phyloP scores from a whole-genome alignment of 2,797 vertebrate species.

The Synaphobranchus kaupii region DNA sequence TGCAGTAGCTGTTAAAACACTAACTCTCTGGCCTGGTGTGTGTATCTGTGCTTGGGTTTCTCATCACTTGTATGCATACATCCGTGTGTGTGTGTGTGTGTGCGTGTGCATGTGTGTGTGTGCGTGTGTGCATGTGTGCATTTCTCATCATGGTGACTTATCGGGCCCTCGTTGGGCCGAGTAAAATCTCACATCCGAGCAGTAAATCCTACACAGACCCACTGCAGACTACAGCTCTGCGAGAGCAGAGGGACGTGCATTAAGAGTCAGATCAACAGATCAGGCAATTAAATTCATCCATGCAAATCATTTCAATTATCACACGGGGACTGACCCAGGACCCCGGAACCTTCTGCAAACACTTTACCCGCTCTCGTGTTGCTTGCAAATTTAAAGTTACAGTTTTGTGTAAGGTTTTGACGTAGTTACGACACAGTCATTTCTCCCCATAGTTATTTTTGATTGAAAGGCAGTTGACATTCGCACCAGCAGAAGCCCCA shows the following conservation, averaged over 20 bases:
- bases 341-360: conserved; percentile 48
- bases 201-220: conserved; percentile 49
- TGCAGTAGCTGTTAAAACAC: too few relatives aligned
- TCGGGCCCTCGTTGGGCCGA: conserved; percentile 45
- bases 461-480: conserved; percentile 11
- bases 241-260: conserved; percentile 39
- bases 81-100: conserved; percentile 29
- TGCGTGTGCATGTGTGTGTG: conserved; percentile 33
- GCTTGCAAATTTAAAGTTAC: not conserved
- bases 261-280: conserved; percentile 62
- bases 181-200: conserved; percentile 51
- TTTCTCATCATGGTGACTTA: conserved; percentile 50
- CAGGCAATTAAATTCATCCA: conserved; percentile 75
- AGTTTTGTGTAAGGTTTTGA: not conserved
- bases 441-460: not conserved
- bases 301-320: conserved; percentile 76
- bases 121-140: conserved; percentile 27
- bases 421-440: not conserved
- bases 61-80: not conserved
- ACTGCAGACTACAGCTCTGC: conserved; percentile 27
- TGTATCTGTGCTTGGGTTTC: not conserved
- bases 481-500: not conserved
- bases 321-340: conserved; percentile 67
- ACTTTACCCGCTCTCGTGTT: not conserved
- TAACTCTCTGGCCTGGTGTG: not conserved